Base-by-base conservation (phyloP, 2,888 invertebrate genomes). In the Hypselothyrea guttata region DNA sequence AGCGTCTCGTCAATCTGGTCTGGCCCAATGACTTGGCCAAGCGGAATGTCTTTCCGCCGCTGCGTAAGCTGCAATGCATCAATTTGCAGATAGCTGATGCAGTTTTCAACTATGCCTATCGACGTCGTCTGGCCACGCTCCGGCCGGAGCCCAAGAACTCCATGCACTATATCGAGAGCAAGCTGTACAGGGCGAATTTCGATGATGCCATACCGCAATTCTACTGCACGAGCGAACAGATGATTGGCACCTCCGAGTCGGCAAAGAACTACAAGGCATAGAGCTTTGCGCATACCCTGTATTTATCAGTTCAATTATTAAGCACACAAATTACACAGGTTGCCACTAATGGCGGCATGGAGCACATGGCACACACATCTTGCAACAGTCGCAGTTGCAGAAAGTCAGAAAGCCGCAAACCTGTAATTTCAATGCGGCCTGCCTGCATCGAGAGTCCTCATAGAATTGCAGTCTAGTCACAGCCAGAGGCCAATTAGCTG, bases 401-500 rank as follows among this genome's bases (percentile, higher is more conserved):
- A 38, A 41, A 63, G 44, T 61, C 49, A n/a, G 70, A 34, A 15
- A 22, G 22, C 22, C 22, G 33, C 33, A 30, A 31, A 18, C 42
- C 28, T 12, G 38, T 55, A 40, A 69, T 66, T 66, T 62, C 7
- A 48, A 7, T 63, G 13, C 40, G 15, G 15, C 34, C 40, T 16
- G 13, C 27, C 31, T 44, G 28, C 35, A 16, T 35, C 34, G 66
- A 13, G 30, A 28, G 41, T 59, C 56, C 48, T 49, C 11, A 31
- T 54, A 13, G 31, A 63, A 49, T 49, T 34, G 35, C 8, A 53
- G 69, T 66, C 64, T 60, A 68, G 59, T 67, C 61, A 44, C 52
- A 46, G 58, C 41, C 59, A 35, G 37, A 42, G 61, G 58, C 57
- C 86, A 82, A 82, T 82, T 82, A 86, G 75, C 68, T 82, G 82